Base-by-base conservation (phyloP, 2,797 vertebrate genomes). In the Takifugu rubripes region DNA sequence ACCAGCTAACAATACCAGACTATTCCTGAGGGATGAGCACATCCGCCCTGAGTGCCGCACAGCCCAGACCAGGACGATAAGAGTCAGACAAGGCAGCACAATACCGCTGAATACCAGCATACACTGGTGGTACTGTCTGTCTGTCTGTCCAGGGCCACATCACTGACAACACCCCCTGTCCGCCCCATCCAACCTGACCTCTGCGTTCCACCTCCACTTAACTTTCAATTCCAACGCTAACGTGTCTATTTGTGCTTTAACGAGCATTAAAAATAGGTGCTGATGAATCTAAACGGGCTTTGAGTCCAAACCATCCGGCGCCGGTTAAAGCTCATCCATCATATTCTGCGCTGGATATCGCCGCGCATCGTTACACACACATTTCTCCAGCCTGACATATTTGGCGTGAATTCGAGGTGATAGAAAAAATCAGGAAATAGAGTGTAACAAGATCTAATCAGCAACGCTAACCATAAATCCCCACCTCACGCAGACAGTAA, bases 1-100 rank as follows among this genome's bases (percentile, higher is more conserved):
- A 77, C 79, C 77, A 79, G 78, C 82, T 81, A 84, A 88, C 87
- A 88, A 89, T 88, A 81, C 81, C 75, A 82, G 70, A 79, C 84
- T 89, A 85, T 88, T 87, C 85, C 84, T 80, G 79, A 80, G 84
- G 86, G 87, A 88, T 85, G 84, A 88, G 81, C 83, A 84, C 84
- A 89, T 88, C 87, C 86, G 80, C 70, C 74, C 80, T 44, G 62
- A 85, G 80, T 83, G 81, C 85, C 83, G 85, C 78, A 70, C 65
- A 51, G 72, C 75, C 74, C 75, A 78, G 72, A 82, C 77, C 3
- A 53, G 51, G 53, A 70, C 63, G 81, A 85, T 86, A 89, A 84
- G 74, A 78, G 73, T 56, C 56, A 77, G 74, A 58, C 68, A 49
- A 62, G 59, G 53, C 74, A 73, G 51, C 68, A 71, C 60, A 69